phyloP scores from a whole-genome alignment of 1,140 invertebrate genomes.

The Holotrichia oblita region DNA sequence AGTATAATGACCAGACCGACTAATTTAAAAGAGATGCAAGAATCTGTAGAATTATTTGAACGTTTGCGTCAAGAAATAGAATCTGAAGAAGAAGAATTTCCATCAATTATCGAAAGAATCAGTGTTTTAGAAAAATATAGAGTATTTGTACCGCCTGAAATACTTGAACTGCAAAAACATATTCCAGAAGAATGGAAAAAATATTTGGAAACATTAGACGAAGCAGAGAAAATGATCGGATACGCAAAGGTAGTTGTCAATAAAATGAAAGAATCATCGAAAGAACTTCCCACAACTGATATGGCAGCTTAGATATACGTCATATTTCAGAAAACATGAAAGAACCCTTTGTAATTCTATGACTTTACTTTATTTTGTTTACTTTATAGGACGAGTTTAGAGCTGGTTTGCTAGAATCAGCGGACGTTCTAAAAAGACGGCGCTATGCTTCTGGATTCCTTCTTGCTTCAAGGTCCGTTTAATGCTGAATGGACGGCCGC shows the following conservation, averaged over 20 bases:
- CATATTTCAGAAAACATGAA: background rate
- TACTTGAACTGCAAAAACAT: slow-evolving; percentile 67
- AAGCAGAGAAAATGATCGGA: slow-evolving; percentile 72
- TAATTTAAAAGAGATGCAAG: slow-evolving; percentile 69
- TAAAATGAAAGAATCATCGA: slow-evolving; percentile 54
- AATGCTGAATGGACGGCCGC: slow-evolving; percentile 67
- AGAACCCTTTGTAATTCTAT: background rate
- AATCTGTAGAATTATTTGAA: slow-evolving; percentile 71
- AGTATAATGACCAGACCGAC: slow-evolving; percentile 67
- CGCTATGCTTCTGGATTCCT: slow-evolving; percentile 69
- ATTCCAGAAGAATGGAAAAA: slow-evolving; percentile 71
- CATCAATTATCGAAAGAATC: slow-evolving; percentile 77
- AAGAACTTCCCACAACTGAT: background rate
- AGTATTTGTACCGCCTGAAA: slow-evolving; percentile 67
- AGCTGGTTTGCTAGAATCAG: slow-evolving; percentile 70
- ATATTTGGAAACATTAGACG: slow-evolving; percentile 72
- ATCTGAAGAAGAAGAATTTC: slow-evolving; percentile 72
- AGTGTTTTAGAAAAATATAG: slow-evolving; percentile 75
- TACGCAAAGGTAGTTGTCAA: slow-evolving; percentile 68
- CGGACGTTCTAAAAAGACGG: slow-evolving; percentile 72
- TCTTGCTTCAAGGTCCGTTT: slow-evolving; percentile 70
- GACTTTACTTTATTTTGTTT: background rate
- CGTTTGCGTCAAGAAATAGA: slow-evolving; percentile 69
- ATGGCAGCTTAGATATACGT: background rate
- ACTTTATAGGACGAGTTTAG: slow-evolving; percentile 73